A percentile compares a stretch with the other conserved stretches of the same genome.
Evolutionary conservation across 2,113 vertebrate species (phyloP).

Genomic region (Osmerus eperlanus): DNA sequence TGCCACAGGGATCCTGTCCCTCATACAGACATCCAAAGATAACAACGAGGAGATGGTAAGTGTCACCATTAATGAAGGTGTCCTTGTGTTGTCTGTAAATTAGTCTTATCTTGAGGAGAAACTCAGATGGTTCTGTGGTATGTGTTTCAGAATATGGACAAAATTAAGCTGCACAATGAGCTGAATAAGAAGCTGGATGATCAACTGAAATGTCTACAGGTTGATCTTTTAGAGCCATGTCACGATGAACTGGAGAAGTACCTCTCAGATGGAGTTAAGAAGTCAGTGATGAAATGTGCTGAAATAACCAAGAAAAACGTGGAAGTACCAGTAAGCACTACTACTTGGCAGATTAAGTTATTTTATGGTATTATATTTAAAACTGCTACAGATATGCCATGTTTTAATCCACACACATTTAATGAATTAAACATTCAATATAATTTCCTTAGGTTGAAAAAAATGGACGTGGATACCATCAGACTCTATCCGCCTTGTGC

Average conservation of each 20-base stretch:
- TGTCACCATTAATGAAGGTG: not conserved
- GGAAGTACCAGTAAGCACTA: constrained; percentile 8
- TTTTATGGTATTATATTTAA: not conserved
- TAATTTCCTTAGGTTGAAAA: not conserved
- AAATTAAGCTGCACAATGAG: not conserved
- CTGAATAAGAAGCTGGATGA: constrained; percentile 1
- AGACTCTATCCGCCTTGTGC: constrained; percentile 4
- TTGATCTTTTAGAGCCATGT: not conserved
- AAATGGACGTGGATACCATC: constrained; percentile 3
- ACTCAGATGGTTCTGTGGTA: not conserved
- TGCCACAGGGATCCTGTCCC: constrained; percentile 14
- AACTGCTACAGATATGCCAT: not conserved
- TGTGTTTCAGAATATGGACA: constrained; percentile 7
- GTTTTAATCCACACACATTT: not conserved
- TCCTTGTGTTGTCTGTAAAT: not conserved
- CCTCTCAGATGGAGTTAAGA: constrained; percentile 4
- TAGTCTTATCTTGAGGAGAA: not conserved
- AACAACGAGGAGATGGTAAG: not conserved
- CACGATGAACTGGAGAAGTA: not conserved
- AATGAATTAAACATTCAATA: not conserved
- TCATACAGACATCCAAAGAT: constrained; percentile 5
- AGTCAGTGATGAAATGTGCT: constrained; percentile 8
- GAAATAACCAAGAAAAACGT: not conserved
- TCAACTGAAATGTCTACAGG: not conserved
- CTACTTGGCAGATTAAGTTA: not conserved